Conservation (phyloP, 1,140 invertebrate species). For the Achatina immaculata region DNA sequence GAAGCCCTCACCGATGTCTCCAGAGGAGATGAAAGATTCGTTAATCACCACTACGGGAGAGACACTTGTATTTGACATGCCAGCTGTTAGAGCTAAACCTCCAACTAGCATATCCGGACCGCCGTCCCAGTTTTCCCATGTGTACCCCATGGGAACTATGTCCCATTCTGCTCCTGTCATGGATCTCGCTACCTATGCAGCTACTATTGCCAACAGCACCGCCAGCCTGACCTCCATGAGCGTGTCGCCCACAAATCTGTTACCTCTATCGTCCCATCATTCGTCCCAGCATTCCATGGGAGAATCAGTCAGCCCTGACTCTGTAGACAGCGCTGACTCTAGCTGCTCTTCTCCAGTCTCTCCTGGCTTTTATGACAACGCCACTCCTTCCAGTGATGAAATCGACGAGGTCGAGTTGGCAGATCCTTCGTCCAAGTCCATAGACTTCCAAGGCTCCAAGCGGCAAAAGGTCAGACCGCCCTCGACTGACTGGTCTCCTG, state of each 20-base stretch:
- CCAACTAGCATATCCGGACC: constrained; percentile 14
- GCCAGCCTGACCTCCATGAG: constrained; percentile 68
- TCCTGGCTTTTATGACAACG: constrained; percentile 61
- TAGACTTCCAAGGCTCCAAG: constrained; percentile 68
- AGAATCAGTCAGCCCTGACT: constrained; percentile 59
- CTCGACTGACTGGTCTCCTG: constrained; percentile 73
- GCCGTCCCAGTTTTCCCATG: background rate
- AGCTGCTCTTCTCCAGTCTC: constrained; percentile 58
- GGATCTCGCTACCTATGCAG: constrained; percentile 68
- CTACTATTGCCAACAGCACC: constrained; percentile 69
- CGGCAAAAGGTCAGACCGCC: constrained; percentile 68
- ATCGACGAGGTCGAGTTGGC: constrained; percentile 63
- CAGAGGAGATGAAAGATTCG: constrained; percentile 56
- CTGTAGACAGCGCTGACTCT: constrained; percentile 53
- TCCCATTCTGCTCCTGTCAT: constrained; percentile 56
- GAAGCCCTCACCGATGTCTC: constrained; percentile 56
- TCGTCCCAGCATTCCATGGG: background rate
- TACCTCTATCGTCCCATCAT: constrained; percentile 43
- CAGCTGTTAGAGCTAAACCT: constrained; percentile 37
- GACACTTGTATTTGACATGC: constrained; percentile 42
- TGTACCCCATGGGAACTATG: constrained; percentile 28
- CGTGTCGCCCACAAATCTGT: constrained; percentile 65
- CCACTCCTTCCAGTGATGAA: constrained; percentile 42
- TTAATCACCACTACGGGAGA: constrained; percentile 51
- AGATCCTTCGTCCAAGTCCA: constrained; percentile 66